Evolutionary conservation across 2,888 invertebrate species (phyloP).

Genomic region (Hedya salicella): DNA sequence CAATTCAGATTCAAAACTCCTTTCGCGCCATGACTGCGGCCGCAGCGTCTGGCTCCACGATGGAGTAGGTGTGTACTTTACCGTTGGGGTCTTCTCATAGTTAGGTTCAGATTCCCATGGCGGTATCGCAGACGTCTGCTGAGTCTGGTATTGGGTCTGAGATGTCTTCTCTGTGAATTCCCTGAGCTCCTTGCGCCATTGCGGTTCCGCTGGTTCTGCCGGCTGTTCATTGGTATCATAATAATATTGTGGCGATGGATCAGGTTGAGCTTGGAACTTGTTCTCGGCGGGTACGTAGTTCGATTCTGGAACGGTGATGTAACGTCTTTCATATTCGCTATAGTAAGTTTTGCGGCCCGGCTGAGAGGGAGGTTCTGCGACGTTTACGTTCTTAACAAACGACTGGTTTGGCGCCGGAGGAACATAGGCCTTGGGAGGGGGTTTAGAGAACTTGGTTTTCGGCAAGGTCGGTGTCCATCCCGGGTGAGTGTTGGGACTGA

Average conservation of each 20-base stretch:
- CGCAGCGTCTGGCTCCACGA: conserved; percentile 80
- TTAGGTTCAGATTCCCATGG: conserved; percentile 76
- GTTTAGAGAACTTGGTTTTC: conserved; percentile 66
- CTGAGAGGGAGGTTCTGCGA: conserved; percentile 60
- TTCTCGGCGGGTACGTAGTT: conserved; percentile 76
- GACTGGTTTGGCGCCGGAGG: conserved; percentile 81
- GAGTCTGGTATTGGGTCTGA: conserved; percentile 63
- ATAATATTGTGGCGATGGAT: conserved; percentile 78
- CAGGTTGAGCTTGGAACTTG: conserved; percentile 75
- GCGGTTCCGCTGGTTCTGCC: conserved; percentile 70
- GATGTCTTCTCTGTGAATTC: conserved; percentile 79
- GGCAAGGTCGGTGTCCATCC: conserved; percentile 67
- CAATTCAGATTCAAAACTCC: conserved; percentile 77
- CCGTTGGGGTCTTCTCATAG: conserved; percentile 61
- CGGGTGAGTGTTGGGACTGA: conserved; percentile 55
- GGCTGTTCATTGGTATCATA: conserved; percentile 75
- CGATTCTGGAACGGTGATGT: conserved; percentile 78
- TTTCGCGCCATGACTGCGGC: conserved; percentile 77
- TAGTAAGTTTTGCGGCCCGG: conserved; percentile 80
- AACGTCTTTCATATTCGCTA: conserved; percentile 80
- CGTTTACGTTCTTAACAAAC: conserved; percentile 69
- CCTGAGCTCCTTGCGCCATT: conserved; percentile 80
- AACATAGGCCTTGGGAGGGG: conserved; percentile 72
- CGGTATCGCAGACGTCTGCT: conserved; percentile 66
- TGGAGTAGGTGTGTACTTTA: conserved; percentile 68